A percentile compares a stretch with the other conserved stretches of the same genome.
These are phyloP conservation scores for Pachymerium ferrugineum DNA, from an alignment of 2,888 invertebrate genomes.

Conservation along the genomic window DNA sequence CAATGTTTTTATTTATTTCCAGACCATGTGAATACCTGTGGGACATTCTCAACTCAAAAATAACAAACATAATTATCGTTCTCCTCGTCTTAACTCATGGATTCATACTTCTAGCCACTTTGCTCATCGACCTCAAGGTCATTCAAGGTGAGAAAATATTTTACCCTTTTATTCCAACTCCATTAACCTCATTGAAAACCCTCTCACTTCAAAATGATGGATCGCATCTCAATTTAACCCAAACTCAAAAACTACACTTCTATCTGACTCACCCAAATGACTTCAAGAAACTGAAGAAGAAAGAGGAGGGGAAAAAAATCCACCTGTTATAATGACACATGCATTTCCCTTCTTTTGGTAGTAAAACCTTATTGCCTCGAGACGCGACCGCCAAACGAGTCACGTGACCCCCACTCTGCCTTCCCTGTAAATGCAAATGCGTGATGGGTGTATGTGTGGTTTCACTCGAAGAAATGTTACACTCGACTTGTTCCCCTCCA, in stretches of 20 bases:
- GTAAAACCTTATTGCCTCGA: constrained; percentile 4
- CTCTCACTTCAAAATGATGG: not conserved
- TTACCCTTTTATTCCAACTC: not conserved
- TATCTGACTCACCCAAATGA: too few species aligned
- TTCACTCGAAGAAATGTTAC: too few species aligned
- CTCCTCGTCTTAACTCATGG: constrained; percentile 38
- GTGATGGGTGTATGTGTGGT: not conserved
- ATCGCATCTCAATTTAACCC: not conserved
- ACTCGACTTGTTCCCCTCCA: too few species aligned
- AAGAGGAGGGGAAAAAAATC: not conserved
- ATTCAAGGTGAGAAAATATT: constrained; percentile 38
- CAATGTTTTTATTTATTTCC: not conserved
- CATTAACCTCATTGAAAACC: not conserved
- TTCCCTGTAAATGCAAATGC: not conserved
- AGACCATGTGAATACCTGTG: constrained; percentile 39
- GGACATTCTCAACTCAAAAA: constrained; percentile 38
- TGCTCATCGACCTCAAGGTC: constrained; percentile 39
- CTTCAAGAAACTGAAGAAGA: not conserved
- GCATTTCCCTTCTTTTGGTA: not conserved
- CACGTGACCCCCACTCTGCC: not conserved
- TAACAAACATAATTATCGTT: constrained; percentile 38
- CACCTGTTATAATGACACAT: constrained; percentile 5
- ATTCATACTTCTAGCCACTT: constrained; percentile 38
- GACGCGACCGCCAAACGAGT: not conserved
- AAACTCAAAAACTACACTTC: too few species aligned